Conservation (phyloP, 2,797 vertebrate species). For the Ciconia nigra region DNA sequence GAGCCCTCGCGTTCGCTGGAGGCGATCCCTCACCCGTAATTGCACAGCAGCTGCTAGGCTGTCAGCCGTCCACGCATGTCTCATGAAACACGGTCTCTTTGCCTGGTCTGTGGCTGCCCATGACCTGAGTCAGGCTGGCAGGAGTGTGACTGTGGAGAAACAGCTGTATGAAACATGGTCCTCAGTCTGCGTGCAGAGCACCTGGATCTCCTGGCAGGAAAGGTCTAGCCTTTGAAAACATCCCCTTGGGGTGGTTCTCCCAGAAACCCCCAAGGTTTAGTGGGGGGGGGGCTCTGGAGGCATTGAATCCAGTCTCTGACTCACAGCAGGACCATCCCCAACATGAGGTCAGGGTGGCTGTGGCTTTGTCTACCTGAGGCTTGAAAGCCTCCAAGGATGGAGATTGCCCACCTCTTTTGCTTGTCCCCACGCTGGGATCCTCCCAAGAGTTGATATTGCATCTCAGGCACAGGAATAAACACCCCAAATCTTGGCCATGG, state of each 20-base stretch:
- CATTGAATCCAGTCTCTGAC: background rate
- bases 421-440: background rate
- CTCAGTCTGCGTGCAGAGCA: background rate
- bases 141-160: background rate
- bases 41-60: fast-evolving
- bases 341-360: background rate
- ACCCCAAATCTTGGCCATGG: background rate
- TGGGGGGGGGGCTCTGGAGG: background rate
- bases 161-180: background rate
- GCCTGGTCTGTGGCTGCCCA: background rate
- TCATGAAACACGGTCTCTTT: fast-evolving
- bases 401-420: background rate
- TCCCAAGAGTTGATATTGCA: background rate
- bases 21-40: fast-evolving
- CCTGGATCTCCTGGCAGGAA: background rate
- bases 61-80: fast-evolving
- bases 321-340: background rate
- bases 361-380: background rate
- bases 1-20: fast-evolving
- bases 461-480: background rate
- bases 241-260: background rate
- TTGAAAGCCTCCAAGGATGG: background rate
- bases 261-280: background rate
- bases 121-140: background rate
- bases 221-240: background rate